phyloP scores from a whole-genome alignment of 2,797 vertebrate species.

The Sebastes matsubarae region DNA sequence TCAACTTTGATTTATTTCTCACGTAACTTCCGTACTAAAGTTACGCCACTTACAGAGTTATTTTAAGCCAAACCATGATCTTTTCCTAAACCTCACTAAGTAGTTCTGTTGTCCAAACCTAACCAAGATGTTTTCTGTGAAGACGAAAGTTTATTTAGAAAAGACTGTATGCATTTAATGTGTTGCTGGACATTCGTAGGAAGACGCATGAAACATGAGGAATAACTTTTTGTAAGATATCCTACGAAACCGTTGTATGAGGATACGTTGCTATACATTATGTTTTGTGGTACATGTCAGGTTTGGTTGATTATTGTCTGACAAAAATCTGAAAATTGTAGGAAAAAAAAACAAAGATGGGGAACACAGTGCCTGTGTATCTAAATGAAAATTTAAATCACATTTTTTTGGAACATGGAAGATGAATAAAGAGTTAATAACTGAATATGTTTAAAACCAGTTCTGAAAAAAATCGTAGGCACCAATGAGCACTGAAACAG shows the following conservation, averaged over 20 bases:
- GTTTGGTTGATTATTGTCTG: not conserved
- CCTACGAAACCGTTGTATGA: no score
- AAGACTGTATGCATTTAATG: no score
- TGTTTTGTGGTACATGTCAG: not conserved
- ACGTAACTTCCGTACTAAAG: no score
- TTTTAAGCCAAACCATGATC: no score
- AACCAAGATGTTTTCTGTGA: no score
- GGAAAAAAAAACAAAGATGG: not conserved
- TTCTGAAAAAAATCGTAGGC: not conserved
- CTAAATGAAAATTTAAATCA: not conserved
- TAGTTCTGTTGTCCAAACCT: no score
- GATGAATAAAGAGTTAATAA: not conserved
- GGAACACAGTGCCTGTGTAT: not conserved
- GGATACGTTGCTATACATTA: not conserved
- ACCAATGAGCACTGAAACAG: not conserved
- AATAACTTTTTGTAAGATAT: no score
- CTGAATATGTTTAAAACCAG: not conserved
- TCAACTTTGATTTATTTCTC: no score
- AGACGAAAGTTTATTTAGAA: fast-evolving
- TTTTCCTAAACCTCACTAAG: no score
- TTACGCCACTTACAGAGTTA: no score
- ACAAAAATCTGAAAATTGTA: not conserved
- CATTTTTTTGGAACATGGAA: not conserved
- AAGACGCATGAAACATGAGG: no score
- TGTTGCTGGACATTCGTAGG: no score